These are phyloP conservation scores for Artemia sinica DNA, from an alignment of 2,888 invertebrate genomes.

Conservation along the genomic window DNA sequence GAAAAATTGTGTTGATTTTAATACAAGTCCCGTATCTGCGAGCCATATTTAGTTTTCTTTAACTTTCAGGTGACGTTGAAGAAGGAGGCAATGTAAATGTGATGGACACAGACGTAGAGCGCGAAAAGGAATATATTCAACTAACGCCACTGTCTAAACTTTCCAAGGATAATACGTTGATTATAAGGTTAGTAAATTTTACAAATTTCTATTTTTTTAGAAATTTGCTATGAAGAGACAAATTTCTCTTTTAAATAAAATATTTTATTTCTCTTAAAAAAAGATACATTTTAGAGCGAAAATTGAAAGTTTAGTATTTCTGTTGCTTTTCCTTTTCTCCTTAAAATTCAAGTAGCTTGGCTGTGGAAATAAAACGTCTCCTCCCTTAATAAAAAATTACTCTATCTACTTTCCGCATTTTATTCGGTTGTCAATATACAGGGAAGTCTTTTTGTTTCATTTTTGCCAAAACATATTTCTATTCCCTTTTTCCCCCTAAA, in stretches of 20 bases:
- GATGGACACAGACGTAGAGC: conserved; percentile 27
- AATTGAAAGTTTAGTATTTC: conserved; percentile 13
- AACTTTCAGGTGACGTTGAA: conserved; percentile 17
- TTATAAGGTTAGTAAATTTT: conserved; percentile 27
- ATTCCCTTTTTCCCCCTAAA: too few relatives aligned
- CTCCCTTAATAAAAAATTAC: conserved; percentile 17
- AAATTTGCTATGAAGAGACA: conserved; percentile 18
- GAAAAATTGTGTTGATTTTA: too few relatives aligned
- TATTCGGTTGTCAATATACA: conserved; percentile 11
- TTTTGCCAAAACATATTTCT: too few relatives aligned
- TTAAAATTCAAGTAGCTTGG: not conserved
- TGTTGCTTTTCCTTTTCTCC: conserved; percentile 10
- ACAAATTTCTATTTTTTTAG: conserved; percentile 12
- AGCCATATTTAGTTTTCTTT: not conserved
- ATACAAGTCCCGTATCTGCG: too few relatives aligned
- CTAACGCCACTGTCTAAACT: conserved; percentile 27
- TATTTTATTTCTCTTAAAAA: not conserved
- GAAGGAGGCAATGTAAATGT: conserved; percentile 20
- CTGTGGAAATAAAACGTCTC: not conserved
- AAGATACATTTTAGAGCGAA: conserved; percentile 15
- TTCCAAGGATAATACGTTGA: conserved; percentile 27
- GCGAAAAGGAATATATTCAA: conserved; percentile 27
- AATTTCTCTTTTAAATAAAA: conserved; percentile 13
- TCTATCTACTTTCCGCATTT: conserved; percentile 14
- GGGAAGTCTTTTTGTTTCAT: not conserved